These are phyloP conservation scores for Caenorhabditis zanzibari DNA, from an alignment of 2,888 invertebrate genomes.

Conservation along the genomic window DNA sequence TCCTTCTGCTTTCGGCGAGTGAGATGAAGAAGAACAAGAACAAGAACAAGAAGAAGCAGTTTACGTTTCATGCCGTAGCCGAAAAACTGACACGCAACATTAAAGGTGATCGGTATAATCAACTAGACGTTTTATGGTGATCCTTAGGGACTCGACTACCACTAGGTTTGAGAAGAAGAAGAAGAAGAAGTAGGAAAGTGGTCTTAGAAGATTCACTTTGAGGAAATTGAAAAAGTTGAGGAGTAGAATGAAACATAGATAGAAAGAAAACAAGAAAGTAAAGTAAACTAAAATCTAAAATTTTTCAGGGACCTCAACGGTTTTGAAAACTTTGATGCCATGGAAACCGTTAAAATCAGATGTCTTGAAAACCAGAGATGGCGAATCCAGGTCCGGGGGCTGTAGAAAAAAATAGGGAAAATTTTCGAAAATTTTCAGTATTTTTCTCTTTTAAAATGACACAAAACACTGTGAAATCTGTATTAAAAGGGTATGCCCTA, in stretches of 20 bases:
- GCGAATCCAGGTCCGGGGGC: no score
- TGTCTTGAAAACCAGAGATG: no score
- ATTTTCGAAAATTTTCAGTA: slow-evolving; percentile 7
- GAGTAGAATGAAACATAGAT: not conserved
- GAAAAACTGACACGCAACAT: slow-evolving; percentile 48
- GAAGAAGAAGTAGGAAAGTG: not conserved
- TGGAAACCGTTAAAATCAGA: no score
- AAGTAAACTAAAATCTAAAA: not conserved
- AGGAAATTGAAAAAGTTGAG: slow-evolving; percentile 29
- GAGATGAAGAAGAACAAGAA: no score
- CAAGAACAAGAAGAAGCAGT: not conserved
- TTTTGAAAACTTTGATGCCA: no score
- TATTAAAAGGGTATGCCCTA: no score
- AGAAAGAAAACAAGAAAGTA: not conserved
- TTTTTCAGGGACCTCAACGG: no score
- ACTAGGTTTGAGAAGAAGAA: not conserved
- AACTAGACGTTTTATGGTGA: slow-evolving; percentile 38
- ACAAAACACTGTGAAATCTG: no score
- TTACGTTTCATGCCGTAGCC: slow-evolving; percentile 14
- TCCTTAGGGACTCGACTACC: slow-evolving; percentile 20
- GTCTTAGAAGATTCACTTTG: slow-evolving; percentile 18
- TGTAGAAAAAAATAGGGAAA: no score
- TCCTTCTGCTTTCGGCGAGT: not conserved
- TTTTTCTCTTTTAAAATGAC: no score
- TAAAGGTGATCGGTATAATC: slow-evolving; percentile 52